These are phyloP conservation scores for Peribatodes rhomboidaria DNA, from an alignment of 2,888 invertebrate species.

Conservation along the genomic window DNA sequence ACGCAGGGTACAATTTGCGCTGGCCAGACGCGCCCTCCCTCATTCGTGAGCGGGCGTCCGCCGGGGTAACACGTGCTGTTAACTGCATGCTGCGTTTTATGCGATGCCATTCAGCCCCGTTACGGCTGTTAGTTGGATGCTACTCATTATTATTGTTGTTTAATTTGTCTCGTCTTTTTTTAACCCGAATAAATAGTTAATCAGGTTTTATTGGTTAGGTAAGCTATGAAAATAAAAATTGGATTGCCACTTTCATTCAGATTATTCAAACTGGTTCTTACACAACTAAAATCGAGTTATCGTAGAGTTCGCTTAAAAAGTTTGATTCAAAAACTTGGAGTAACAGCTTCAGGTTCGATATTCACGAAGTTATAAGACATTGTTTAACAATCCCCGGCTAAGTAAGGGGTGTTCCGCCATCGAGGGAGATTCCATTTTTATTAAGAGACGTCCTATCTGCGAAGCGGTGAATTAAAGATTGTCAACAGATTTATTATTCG, in stretches of 20 bases:
- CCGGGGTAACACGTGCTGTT: conserved; percentile 70
- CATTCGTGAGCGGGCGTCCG: conserved; percentile 64
- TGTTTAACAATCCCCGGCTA: conserved; percentile 47
- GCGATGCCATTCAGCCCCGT: conserved; percentile 59
- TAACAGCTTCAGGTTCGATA: conserved; percentile 43
- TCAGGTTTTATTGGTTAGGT: neutral
- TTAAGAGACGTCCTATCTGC: conserved; percentile 61
- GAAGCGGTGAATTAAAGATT: conserved; percentile 81
- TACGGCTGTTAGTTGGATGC: conserved; percentile 28
- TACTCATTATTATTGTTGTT: conserved; percentile 26
- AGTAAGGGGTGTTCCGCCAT: conserved; percentile 58
- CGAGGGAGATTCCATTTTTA: conserved; percentile 65
- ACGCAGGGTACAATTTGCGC: conserved; percentile 73
- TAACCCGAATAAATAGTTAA: neutral
- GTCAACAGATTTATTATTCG: conserved; percentile 86
- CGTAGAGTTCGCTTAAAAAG: conserved; percentile 33
- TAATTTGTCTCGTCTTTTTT: conserved; percentile 10
- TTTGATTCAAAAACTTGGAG: conserved; percentile 49
- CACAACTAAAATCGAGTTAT: conserved; percentile 29
- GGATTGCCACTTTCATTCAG: conserved; percentile 7
- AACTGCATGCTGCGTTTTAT: conserved; percentile 77
- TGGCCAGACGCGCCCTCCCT: conserved; percentile 61
- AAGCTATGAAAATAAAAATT: conserved; percentile 5
- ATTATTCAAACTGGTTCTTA: conserved; percentile 10
- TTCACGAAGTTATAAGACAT: conserved; percentile 48